Conservation (phyloP, 2,797 vertebrate genomes). For the Glossophaga mutica region DNA sequence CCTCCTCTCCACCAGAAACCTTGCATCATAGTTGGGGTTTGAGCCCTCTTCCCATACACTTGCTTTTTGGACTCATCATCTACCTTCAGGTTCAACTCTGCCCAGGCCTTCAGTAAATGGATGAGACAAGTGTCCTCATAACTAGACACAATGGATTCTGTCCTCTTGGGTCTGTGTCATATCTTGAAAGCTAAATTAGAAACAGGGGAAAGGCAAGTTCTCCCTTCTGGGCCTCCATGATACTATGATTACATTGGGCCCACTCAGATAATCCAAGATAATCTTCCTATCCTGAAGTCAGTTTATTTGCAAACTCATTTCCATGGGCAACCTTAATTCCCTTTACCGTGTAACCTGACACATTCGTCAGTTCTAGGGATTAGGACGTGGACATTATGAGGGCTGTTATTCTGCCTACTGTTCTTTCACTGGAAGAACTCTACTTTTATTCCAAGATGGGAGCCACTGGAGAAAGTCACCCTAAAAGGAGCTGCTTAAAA, state of each 20-base stretch:
- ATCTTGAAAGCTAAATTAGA: too few species aligned
- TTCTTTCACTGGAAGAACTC: not conserved
- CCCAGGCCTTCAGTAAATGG: too few species aligned
- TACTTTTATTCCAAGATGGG: not conserved
- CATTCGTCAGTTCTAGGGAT: not conserved
- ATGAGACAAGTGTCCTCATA: too few species aligned
- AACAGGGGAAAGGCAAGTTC: too few species aligned
- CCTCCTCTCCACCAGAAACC: not conserved
- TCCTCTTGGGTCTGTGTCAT: too few species aligned
- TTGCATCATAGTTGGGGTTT: not conserved
- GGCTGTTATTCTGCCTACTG: not conserved
- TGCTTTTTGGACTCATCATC: not conserved
- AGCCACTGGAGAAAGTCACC: not conserved
- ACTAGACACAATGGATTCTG: too few species aligned
- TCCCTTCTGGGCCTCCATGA: too few species aligned
- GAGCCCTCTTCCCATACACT: not conserved
- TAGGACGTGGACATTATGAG: rapidly evolving
- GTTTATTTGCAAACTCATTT: not conserved
- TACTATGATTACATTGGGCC: not conserved
- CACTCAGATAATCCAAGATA: not conserved
- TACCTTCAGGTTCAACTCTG: not conserved
- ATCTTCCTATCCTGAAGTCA: not conserved
- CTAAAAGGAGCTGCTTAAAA: not conserved
- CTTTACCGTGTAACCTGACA: not conserved
- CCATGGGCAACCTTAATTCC: not conserved